phyloP scores from a whole-genome alignment of 2,113 vertebrate genomes.

The Podilymbus podiceps region DNA sequence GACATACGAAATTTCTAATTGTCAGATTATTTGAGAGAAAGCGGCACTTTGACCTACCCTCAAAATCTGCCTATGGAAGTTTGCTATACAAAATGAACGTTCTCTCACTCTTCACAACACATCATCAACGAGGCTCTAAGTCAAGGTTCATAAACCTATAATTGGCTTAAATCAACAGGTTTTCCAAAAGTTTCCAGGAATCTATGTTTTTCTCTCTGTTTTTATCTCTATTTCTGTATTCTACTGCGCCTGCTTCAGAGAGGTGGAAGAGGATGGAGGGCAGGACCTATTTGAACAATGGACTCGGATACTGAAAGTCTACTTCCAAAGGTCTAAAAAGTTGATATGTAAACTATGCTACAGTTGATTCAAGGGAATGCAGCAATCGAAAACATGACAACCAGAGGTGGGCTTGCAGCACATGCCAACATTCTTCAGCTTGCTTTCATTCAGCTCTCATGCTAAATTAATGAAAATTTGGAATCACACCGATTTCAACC shows the following conservation, averaged over 20 bases:
- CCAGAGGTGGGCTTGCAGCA: neutral
- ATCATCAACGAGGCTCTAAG: neutral
- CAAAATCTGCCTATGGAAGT: neutral
- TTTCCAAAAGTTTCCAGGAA: neutral
- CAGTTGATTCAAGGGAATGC: neutral
- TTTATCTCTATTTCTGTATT: neutral
- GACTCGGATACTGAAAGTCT: neutral
- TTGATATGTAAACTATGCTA: neutral
- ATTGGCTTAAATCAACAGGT: neutral
- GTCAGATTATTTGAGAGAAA: neutral
- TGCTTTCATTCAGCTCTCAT: neutral
- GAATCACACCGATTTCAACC: neutral
- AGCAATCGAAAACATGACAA: neutral
- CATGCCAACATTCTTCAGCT: neutral
- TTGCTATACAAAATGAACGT: fast-evolving
- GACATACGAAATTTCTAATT: neutral
- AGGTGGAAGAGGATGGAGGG: neutral
- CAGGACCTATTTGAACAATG: neutral
- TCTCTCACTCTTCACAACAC: neutral
- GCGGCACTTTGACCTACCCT: neutral
- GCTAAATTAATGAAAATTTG: neutral
- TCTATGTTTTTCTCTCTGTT: neutral
- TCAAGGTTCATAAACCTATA: neutral
- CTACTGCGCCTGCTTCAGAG: neutral
- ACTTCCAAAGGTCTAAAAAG: neutral